Evolutionary conservation across 1,140 invertebrate genomes (phyloP), one percentile per base, ranked within the genome.

Genomic region (Anastrepha ludens): DNA sequence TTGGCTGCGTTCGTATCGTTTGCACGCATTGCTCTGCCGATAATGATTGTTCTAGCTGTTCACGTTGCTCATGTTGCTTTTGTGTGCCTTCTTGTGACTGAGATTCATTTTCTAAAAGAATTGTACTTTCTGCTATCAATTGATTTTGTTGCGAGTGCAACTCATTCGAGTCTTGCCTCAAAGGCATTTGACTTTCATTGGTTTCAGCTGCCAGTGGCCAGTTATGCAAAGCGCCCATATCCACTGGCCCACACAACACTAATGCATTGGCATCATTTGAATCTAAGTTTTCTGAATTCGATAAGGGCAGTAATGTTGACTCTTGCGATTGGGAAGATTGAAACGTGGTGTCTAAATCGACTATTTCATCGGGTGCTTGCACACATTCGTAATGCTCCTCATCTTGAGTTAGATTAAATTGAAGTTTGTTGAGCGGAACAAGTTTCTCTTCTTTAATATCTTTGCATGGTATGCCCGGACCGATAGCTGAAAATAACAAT

Each of bases 371-470:
- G 8, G 50, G 47, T 29, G 44, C 17, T 81, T 41, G 74, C n/a
- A 81, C 50, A 55, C 74, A 81, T 55, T 81, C 74, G 11, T 81
- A 81, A 55, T 81, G 50, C 9, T 81, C 74, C 44, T 81, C 74
- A 81, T 81, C 74, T 1, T 50, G 15, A 3, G 47, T 55, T 20
- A 81, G 20, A 81, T 81, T 55, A 15, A 81, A 81, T 50, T 81
- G 47, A 17, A 81, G 13, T 81, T 81, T 81, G 44, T 81, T 50
- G 74, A 81, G 74, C 11, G 47, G 74, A 15, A 13, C n/a, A 50
- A 58, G 74, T 55, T 81, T 81, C 11, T 81, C 74, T 29, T 81
- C 2, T 81, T 81, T 81, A 20, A 81, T 81, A 3, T 9, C 47
- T 13, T 55, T n/a, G 44, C 47, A 50, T 17, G 6, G 74, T 11